Evolutionary conservation across 35 echinoderm and acorn worm genomes (phyloP).

Genomic region (Lytechinus variegatus): DNA sequence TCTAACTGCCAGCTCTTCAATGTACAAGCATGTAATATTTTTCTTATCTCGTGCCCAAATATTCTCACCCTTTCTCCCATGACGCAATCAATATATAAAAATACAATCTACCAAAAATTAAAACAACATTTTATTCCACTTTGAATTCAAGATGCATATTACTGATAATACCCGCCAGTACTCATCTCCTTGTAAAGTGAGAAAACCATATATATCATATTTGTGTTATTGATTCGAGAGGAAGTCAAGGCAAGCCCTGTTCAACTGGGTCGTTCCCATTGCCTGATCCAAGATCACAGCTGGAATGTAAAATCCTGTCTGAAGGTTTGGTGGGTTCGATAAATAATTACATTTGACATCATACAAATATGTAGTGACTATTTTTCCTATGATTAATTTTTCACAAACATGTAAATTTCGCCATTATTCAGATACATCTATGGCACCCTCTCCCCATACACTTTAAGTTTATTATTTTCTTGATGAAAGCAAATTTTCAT

Average conservation of each 20-base stretch:
- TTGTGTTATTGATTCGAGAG: not conserved
- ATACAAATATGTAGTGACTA: too few relatives aligned
- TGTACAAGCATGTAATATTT: slow-evolving; percentile 5
- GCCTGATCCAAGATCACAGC: not conserved
- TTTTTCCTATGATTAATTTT: too few relatives aligned
- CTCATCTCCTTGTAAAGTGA: not conserved
- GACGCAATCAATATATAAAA: not conserved
- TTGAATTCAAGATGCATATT: not conserved
- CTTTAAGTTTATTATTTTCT: too few relatives aligned
- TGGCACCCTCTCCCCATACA: too few relatives aligned
- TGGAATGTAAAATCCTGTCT: not conserved
- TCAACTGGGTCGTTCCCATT: not conserved
- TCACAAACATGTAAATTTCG: too few relatives aligned
- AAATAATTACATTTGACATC: too few relatives aligned
- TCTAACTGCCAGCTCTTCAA: not conserved
- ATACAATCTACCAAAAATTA: not conserved
- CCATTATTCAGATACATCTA: too few relatives aligned
- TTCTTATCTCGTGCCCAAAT: not conserved
- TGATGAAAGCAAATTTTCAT: too few relatives aligned
- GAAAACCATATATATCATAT: not conserved
- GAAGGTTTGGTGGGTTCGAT: too few relatives aligned
- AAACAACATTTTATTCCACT: not conserved
- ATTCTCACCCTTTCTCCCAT: not conserved
- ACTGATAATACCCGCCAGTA: not conserved
- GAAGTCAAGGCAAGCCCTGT: not conserved